Conservation (phyloP, 2,797 vertebrate genomes). For the Sphenopsis melanotis region DNA sequence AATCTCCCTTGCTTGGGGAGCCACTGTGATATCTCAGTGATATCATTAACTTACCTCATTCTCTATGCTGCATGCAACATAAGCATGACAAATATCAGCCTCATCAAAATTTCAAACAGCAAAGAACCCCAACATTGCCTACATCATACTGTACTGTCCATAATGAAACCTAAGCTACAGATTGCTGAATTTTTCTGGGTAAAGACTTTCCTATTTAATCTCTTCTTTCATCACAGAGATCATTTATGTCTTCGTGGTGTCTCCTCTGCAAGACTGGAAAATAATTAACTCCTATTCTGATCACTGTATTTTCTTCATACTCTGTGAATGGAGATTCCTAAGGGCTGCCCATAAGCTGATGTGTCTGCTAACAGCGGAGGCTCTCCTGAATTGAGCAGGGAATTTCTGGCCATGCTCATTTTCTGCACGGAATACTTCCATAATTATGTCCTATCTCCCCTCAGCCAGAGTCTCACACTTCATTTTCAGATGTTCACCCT, state of each 20-base stretch:
- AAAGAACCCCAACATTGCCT: not conserved
- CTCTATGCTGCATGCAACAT: not conserved
- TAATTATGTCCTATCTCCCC: not conserved
- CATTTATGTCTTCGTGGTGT: not conserved
- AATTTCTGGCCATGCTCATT: not conserved
- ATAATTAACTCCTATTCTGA: not conserved
- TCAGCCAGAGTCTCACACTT: not conserved
- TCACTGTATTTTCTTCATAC: not conserved
- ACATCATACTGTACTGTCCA: not conserved
- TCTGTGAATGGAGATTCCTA: not conserved
- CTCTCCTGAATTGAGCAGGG: not conserved
- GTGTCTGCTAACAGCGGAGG: not conserved
- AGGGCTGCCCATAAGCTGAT: not conserved
- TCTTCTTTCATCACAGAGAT: not conserved
- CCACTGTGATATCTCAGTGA: not conserved
- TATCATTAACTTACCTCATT: not conserved
- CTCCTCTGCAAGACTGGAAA: not conserved
- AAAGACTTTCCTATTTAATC: not conserved
- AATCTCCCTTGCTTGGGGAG: not conserved
- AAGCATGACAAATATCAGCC: not conserved
- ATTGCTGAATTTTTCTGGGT: not conserved
- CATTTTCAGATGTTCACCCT: not conserved
- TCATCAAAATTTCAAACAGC: not conserved
- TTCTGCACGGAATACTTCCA: not conserved
- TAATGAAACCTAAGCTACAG: not conserved